Evolutionary conservation across 2,113 vertebrate species (phyloP), one percentile per base, ranked within the genome.

Genomic region (Spheniscus mendiculus): DNA sequence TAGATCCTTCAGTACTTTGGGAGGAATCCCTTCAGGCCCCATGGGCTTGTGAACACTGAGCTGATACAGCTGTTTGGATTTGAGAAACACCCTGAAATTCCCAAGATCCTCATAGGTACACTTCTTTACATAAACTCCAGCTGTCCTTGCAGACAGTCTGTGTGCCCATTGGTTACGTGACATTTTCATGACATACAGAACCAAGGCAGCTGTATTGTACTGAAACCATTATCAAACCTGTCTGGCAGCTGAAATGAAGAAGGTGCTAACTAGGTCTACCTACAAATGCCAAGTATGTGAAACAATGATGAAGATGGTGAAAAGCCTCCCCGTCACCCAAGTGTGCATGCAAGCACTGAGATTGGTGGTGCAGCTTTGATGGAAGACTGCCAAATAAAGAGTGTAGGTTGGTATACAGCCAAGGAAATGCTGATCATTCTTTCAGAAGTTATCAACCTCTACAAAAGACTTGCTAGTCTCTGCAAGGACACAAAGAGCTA

Each of bases 241-340:
- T 32, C 45, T 81, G 50, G 34, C 36, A 86, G 45, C 36, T 94
- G 62, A 90, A 92, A 74, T 42, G 17, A 88, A 92, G 76, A 80
- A 71, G 17, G 25, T 78, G 10, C 3, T 58, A 59, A 50, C 63
- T 47, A n/a, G 12, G 23, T 76, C 47, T 94, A 38, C n/a, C 29
- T 91, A 53, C 25, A 34, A 56, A 84, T 47, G 32, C 15, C 18
- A 38, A 81, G 6, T 12, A 34, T 10, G 15, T 34, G 32, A 44
- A 89, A 69, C 34, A 65, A 26, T 34, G 27, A 83, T 27, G n/a
- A 62, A 91, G 50, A 84, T 29, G 22, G 5, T 1, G 0, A 71
- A 82, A 87, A 76, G 16, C n/a, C 12, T 79, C 26, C 21, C 20
- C 13, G 4, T 52, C n/a, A 82, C 29, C 17, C 5, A 50, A 62